These are phyloP conservation scores for Bergia sp. DNA, from an alignment of 92 coral and sea anemone species.

Conservation along the genomic window DNA sequence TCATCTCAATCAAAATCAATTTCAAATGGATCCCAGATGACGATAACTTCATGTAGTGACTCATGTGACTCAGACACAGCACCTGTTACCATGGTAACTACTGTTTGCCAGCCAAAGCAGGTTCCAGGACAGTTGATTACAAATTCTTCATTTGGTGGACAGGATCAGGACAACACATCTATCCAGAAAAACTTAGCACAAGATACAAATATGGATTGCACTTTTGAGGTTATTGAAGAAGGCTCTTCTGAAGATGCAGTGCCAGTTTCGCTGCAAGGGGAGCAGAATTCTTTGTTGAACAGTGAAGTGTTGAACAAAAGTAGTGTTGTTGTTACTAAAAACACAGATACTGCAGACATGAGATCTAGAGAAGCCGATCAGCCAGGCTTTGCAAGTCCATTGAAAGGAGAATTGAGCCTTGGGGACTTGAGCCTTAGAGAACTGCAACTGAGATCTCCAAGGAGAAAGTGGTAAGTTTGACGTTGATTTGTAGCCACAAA, in stretches of 20 bases:
- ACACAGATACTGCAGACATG: not conserved
- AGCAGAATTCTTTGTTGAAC: not conserved
- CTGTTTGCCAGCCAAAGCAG: not conserved
- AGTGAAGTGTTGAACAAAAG: not conserved
- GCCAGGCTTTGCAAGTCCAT: not conserved
- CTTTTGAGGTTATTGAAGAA: slow-evolving; percentile 21
- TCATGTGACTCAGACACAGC: not conserved
- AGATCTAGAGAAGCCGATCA: not conserved
- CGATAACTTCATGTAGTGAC: not conserved
- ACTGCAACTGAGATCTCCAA: slow-evolving; percentile 62
- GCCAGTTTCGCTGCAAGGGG: not conserved
- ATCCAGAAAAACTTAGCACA: not conserved
- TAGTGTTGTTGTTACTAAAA: not conserved
- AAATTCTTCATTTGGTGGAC: not conserved
- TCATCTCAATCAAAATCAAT: not conserved
- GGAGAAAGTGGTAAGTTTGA: slow-evolving; percentile 67
- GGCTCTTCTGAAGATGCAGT: not conserved
- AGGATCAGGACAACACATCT: not conserved
- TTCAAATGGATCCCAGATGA: not conserved
- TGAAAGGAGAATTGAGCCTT: slow-evolving; percentile 6
- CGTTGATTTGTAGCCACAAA: not conserved
- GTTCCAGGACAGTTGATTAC: not conserved
- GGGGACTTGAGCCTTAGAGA: slow-evolving; percentile 43
- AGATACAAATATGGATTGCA: not conserved
- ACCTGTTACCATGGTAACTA: slow-evolving; percentile 15